Conservation (phyloP, 2,113 vertebrate species). For the Nettapus auritus region DNA sequence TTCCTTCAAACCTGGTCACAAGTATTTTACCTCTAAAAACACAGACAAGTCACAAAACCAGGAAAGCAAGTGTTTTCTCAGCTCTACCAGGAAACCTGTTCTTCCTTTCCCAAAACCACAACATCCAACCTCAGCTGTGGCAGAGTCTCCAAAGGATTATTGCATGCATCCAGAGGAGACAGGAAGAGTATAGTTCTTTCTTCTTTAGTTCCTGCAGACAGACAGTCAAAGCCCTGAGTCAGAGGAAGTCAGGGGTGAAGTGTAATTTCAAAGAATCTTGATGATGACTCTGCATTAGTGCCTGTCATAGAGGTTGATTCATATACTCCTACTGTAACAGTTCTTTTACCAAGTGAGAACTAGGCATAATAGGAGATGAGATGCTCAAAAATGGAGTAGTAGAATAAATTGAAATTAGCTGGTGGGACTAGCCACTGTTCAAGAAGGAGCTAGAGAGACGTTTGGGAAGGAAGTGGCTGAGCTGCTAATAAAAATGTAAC, state of each 20-base stretch:
- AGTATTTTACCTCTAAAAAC: not conserved
- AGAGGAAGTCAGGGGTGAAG: not conserved
- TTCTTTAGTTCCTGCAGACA: not conserved
- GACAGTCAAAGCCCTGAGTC: not conserved
- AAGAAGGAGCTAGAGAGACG: not conserved
- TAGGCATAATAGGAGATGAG: not conserved
- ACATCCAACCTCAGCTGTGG: not conserved
- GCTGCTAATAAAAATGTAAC: not conserved
- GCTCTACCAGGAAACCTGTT: not conserved
- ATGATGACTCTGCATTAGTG: slow-evolving; percentile 22
- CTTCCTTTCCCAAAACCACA: not conserved
- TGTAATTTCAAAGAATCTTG: not conserved
- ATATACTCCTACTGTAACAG: not conserved
- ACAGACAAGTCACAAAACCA: not conserved
- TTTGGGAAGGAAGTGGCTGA: not conserved
- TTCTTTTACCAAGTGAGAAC: slow-evolving; percentile 2
- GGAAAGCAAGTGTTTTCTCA: not conserved
- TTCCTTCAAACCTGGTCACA: not conserved
- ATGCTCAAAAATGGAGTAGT: not conserved
- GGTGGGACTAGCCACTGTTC: not conserved
- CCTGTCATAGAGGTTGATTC: not conserved
- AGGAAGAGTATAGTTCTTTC: not conserved
- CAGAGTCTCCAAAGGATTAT: not conserved
- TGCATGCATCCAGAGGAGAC: not conserved
- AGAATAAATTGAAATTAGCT: not conserved